These are phyloP conservation scores for Oligia strigilis DNA, from an alignment of 2,888 invertebrate species.

Conservation along the genomic window DNA sequence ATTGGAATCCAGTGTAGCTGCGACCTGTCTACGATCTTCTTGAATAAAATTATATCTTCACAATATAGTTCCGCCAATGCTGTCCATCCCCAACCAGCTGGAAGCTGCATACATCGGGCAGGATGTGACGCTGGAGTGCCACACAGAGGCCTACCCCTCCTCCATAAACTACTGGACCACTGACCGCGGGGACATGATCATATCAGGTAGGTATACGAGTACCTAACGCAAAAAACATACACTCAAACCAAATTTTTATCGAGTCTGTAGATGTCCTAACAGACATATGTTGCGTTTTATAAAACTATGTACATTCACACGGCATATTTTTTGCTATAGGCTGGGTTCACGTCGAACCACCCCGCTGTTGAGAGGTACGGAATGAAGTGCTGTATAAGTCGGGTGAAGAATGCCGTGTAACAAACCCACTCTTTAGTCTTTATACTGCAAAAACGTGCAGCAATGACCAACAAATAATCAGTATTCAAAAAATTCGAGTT, in stretches of 20 bases:
- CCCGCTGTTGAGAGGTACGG: not conserved
- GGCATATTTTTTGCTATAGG: not conserved
- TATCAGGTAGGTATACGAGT: conserved; percentile 93
- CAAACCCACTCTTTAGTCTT: no score
- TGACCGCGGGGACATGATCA: conserved; percentile 97
- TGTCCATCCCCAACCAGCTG: conserved; percentile 97
- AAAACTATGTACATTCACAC: not conserved
- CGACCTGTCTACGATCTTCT: not conserved
- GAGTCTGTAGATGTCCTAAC: not conserved
- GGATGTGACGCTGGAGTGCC: conserved; percentile 96
- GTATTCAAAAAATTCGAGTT: not conserved
- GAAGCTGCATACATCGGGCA: conserved; percentile 97
- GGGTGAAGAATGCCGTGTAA: not conserved
- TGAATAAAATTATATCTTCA: not conserved
- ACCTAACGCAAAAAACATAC: not conserved
- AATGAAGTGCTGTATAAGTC: not conserved
- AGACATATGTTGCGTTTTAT: not conserved
- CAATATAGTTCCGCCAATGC: conserved; percentile 96
- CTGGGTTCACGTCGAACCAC: not conserved
- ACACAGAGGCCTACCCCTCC: conserved; percentile 97
- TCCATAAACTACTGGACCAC: conserved; percentile 99
- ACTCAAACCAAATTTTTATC: not conserved
- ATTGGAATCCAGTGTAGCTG: not conserved
- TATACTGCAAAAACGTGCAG: not conserved
- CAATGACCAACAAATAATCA: not conserved